These are phyloP conservation scores for Cryptocephalus moraei DNA, from an alignment of 2,888 invertebrate genomes.

Conservation along the genomic window DNA sequence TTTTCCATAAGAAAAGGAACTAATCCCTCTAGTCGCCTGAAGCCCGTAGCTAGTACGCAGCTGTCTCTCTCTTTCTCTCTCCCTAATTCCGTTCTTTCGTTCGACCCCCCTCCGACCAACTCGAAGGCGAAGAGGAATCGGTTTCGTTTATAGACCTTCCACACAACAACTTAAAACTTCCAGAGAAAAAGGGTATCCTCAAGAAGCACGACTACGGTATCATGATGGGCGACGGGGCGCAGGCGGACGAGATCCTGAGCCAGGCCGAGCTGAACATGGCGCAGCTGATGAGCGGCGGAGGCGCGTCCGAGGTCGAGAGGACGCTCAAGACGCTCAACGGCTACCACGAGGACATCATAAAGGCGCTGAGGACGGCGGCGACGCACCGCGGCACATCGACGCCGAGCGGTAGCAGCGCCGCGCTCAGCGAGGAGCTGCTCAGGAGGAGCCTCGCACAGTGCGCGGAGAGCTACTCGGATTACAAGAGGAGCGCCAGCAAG, in stretches of 20 bases:
- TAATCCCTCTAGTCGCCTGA: not conserved
- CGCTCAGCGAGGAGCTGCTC: conserved; percentile 58
- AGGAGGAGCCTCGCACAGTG: conserved; percentile 59
- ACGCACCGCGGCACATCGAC: conserved; percentile 49
- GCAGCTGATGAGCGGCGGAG: conserved; percentile 43
- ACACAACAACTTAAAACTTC: conserved; percentile 66
- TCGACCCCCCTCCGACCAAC: too few relatives aligned
- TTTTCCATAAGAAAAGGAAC: not conserved
- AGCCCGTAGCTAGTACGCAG: not conserved
- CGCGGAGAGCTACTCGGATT: conserved; percentile 46
- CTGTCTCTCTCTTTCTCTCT: not conserved
- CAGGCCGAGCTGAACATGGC: conserved; percentile 53
- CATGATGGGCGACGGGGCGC: conserved; percentile 60
- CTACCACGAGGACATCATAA: conserved; percentile 85
- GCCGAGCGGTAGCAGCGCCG: conserved; percentile 53
- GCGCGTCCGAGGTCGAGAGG: conserved; percentile 69
- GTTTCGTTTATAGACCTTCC: conserved; percentile 75
- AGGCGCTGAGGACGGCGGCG: conserved; percentile 79
- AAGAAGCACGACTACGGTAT: conserved; percentile 78
- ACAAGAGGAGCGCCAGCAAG: conserved; percentile 52
- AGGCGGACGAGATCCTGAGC: conserved; percentile 34
- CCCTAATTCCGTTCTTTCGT: not conserved
- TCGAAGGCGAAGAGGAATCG: conserved; percentile 50
- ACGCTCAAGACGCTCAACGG: conserved; percentile 76
- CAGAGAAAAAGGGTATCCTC: conserved; percentile 87